Percentiles rank a stretch among this genome's conserved stretches.
Conservation (phyloP, 64 coral and sea anemone species). For the Trachythela sp. region DNA sequence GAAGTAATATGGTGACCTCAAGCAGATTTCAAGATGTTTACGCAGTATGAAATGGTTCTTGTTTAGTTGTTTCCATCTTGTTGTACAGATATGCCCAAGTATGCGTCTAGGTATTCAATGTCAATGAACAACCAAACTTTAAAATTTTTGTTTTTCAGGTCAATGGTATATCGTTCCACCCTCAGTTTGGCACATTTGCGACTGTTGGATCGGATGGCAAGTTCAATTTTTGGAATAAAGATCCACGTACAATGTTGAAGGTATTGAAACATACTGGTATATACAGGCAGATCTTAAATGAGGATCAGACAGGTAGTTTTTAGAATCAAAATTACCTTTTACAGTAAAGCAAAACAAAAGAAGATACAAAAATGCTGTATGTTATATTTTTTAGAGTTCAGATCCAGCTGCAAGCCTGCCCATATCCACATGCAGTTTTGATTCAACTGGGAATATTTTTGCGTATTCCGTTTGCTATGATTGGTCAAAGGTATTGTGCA, state of each 20-base stretch:
- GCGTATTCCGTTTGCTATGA: conserved; percentile 88
- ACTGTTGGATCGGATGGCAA: conserved; percentile 92
- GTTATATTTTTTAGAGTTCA: conserved; percentile 54
- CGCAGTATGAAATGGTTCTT: conserved; percentile 59
- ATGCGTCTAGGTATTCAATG: too few relatives aligned
- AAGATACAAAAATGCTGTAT: too few relatives aligned
- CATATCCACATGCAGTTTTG: conserved; percentile 83
- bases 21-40: conserved; percentile 79
- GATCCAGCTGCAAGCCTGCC: conserved; percentile 73
- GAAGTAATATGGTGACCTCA: conserved; percentile 57
- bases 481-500: conserved; percentile 77
- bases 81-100: too few relatives aligned
- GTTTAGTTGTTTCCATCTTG: not conserved
- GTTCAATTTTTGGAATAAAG: conserved; percentile 98
- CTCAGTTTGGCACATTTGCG: conserved; percentile 65
- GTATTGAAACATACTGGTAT: not conserved
- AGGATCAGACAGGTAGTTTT: too few relatives aligned
- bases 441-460: conserved; percentile 88
- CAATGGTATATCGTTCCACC: conserved; percentile 85
- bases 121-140: not conserved
- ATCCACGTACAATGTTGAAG: conserved; percentile 86
- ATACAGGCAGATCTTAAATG: too few relatives aligned
- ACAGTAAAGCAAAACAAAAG: too few relatives aligned
- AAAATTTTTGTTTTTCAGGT: conserved; percentile 46
- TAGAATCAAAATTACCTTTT: too few relatives aligned